Base-by-base conservation (phyloP, 2,113 vertebrate species). In the Syrrhaptes paradoxus region DNA sequence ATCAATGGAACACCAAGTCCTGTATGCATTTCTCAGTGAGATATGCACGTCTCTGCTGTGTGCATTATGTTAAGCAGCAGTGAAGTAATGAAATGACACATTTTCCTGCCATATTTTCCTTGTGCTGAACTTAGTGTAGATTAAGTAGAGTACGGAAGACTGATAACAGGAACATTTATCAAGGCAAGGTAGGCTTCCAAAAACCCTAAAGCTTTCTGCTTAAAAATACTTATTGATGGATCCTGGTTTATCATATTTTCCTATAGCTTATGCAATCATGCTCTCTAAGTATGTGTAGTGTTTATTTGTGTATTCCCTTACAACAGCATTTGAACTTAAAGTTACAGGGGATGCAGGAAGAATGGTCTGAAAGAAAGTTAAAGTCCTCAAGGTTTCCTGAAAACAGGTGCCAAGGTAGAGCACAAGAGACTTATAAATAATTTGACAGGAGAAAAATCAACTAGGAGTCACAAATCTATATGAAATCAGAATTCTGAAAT, bases 261-360 rank as follows among this genome's bases (percentile, higher is more conserved):
- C 49, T n/a, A 2, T 19, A 17, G 28, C 6, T 73, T 72, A 46
- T 11, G 17, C 26, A 57, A 45, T 59, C 11, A 16, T 18, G 4
- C 13, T 62, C 34, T 62, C 9, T 24, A 43, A 16, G 20, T 17
- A 52, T 11, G 6, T n/a, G 8, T 43, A 72, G 20, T 24, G 11
- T 38, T 89, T 46, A 36, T 14, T 25, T 63, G 5, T 54, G 4
- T 36, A 63, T 58, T 62, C 34, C 1, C 0, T 72, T 70, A 36
- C 15, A 86, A 45, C 5, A 85, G 3, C 13, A n/a, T 80, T 66
- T 62, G 14, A 91, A 48, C 57, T 51, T 17, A 46, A 22, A 61
- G 26, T 61, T 78, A 58, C 0, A 1, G 11, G 9, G 58, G 15
- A 32, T 63, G 8, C 4, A 59, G 22, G 7, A 11, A 51, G 11